Percentiles rank a stretch among this genome's conserved stretches.
phyloP scores from a whole-genome alignment of 2,797 vertebrate genomes.

The Anomalospiza imberbis region DNA sequence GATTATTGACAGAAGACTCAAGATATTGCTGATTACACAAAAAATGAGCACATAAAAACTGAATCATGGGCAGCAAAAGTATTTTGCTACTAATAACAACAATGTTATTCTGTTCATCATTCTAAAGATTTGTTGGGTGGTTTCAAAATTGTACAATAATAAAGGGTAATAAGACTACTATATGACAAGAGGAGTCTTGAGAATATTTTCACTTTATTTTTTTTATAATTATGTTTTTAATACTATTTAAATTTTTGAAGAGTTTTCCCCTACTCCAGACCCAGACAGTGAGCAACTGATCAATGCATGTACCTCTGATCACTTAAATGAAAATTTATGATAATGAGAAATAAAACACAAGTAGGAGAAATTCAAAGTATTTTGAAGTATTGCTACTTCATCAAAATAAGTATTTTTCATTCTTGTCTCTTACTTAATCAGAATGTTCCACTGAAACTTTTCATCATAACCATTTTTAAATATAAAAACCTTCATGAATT shows the following conservation, averaged over 20 bases:
- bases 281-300: not conserved
- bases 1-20: not conserved
- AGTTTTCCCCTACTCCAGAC: not conserved
- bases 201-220: not conserved
- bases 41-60: not conserved
- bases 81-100: not conserved
- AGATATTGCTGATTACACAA: not conserved
- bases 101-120: not conserved
- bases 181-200: not conserved
- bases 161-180: not conserved
- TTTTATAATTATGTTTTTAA: not conserved
- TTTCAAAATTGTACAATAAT: not conserved
- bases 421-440: not conserved
- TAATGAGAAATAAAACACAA: not conserved
- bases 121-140: not conserved
- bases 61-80: rapidly evolving
- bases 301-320: not conserved
- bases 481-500: not conserved
- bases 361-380: not conserved
- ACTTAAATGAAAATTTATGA: not conserved
- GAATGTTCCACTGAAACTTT: not conserved
- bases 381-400: not conserved
- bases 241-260: not conserved
- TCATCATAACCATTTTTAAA: not conserved
- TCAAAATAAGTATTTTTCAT: not conserved